Percentiles rank a stretch among this genome's conserved stretches.
These are phyloP conservation scores for Calypte anna DNA, from an alignment of 2,113 vertebrate genomes.

Conservation along the genomic window DNA sequence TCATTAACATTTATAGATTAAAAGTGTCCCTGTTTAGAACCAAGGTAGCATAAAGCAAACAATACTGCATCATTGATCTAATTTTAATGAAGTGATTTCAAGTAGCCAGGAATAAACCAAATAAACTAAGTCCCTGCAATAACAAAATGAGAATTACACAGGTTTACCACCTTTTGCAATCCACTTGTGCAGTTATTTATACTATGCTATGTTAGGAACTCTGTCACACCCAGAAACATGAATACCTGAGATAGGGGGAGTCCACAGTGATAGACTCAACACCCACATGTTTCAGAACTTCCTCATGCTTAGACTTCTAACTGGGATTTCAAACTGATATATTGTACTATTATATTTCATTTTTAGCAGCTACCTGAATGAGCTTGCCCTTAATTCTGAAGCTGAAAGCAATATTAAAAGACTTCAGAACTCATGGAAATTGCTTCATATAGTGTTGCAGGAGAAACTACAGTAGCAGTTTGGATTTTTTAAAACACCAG, in stretches of 20 bases:
- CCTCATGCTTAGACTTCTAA: not conserved
- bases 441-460: not conserved
- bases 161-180: not conserved
- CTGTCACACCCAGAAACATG: slow-evolving; percentile 42
- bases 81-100: not conserved
- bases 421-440: not conserved
- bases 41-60: not conserved
- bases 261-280: not conserved
- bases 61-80: not conserved
- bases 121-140: not conserved
- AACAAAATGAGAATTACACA: not conserved
- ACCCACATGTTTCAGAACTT: not conserved
- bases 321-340: not conserved
- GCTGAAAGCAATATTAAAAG: not conserved
- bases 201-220: slow-evolving; percentile 24
- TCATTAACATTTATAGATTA: not conserved
- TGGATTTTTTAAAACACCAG: not conserved
- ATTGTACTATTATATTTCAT: not conserved
- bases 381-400: not conserved
- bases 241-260: slow-evolving; percentile 32
- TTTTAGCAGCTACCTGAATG: not conserved
- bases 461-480: not conserved
- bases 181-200: not conserved
- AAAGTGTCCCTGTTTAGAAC: not conserved
- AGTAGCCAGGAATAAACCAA: not conserved